Base-by-base conservation (phyloP, 2,888 invertebrate genomes). In the Onchidella celtica region DNA sequence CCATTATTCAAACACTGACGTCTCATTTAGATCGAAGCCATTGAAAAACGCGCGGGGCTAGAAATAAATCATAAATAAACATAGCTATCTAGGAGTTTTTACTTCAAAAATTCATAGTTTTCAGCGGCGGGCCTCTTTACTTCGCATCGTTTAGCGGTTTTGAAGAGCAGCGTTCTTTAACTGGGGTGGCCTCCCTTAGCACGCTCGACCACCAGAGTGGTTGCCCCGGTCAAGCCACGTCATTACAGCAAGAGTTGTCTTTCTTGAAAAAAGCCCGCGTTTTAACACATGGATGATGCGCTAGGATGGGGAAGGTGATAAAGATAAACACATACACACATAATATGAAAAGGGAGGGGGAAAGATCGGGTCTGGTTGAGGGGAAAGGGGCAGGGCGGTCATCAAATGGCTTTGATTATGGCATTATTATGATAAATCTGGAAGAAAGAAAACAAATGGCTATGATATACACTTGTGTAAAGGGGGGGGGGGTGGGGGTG, bases 51-150 rank as follows among this genome's bases (percentile, higher is more conserved):
- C 69, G 59, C 27, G 69, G 59, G 47, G 40, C 32, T 47, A n/a
- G 70, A 40, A 72, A 79, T 79, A 63, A 72, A 79, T 79, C 79
- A 79, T 79, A 79, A 79, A 70, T 79, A 79, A 79, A 79, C 70
- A 79, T 79, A 34, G 79, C 61, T 63, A 72, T 79, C 79, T 59
- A 24, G 24, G 32, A 24, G 61, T 63, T 70, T 79, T 70, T 61
- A 79, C 63, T 36, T 29, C 9, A 79, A 79, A 79, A 70, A 79
- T 70, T 79, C 70, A 72, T 79, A 79, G 79, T 72, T 78, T 79
- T 72, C 66, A 32, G 27, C 55, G 34, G 77, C 29, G 40, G 36
- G 32, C 21, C n/a, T 75, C 75, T 75, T 75, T 75, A 75, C 75
- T 65, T 75, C 65, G 63, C 75, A 75, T 75, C 75, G 63, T 75